Evolutionary conservation across 2,113 vertebrate genomes (phyloP).

Genomic region (Forbesichthys agassizii): DNA sequence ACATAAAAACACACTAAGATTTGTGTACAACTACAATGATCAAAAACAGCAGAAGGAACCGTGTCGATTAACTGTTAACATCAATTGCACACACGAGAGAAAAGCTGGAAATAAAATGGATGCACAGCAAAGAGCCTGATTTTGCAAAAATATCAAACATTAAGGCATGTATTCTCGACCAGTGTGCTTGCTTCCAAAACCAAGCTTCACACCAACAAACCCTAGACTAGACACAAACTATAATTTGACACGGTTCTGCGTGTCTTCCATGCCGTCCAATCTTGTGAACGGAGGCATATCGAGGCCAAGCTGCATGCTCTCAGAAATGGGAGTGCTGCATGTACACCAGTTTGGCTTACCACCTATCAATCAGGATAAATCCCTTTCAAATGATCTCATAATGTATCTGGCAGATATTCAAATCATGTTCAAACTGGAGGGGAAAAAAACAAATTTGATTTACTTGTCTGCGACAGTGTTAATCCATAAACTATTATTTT

Average conservation of each 20-base stretch:
- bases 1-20: background rate
- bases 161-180: constrained; percentile 14
- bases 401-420: constrained; percentile 23
- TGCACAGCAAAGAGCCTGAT: constrained; percentile 20
- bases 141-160: constrained; percentile 31
- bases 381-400: constrained; percentile 28
- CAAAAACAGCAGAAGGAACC: background rate
- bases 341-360: constrained; percentile 46
- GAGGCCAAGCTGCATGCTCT: constrained; percentile 54
- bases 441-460: background rate
- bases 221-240: constrained; percentile 26
- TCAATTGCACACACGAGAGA: constrained; percentile 13
- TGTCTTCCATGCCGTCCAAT: constrained; percentile 46
- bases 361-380: constrained; percentile 52
- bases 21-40: background rate
- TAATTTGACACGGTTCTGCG: constrained; percentile 37
- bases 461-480: background rate
- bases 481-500: background rate
- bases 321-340: constrained; percentile 48
- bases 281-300: constrained; percentile 45
- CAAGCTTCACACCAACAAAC: constrained; percentile 20
- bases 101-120: constrained; percentile 36
- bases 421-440: constrained; percentile 13
- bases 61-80: constrained; percentile 3
- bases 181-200: constrained; percentile 25